Base-by-base conservation (phyloP, 1,140 invertebrate genomes). In the Mylabris phalerata region DNA sequence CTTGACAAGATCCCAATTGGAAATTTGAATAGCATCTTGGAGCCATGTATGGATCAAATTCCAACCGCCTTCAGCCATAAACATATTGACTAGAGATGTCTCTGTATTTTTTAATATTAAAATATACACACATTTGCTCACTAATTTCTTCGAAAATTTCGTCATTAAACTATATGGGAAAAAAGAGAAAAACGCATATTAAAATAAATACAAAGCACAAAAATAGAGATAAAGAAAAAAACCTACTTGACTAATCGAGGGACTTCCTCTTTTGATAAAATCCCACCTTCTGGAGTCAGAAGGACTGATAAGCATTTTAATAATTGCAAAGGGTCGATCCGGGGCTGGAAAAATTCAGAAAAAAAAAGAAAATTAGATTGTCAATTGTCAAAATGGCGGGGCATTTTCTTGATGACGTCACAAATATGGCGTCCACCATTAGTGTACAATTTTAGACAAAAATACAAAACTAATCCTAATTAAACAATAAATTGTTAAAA, bases 91-190 rank as follows among this genome's bases (percentile, higher is more conserved):
- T 55, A 95, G 79, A 62, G 91, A 86, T 1, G 84, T 81, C 67
- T 90, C 84, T n/a, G 93, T 95, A 44, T 85, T 87, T 76, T 91
- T 91, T 46, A 97, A 77, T 67, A 98, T 95, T 75, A 95, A 90
- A 60, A 95, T 86, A 72, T 97, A 98, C 65, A 95, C 90, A 78
- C 93, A 96, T 79, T 94, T 94, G 65, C 92, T 95, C 38, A 97
- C 93, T 50, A 97, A 77, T 75, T 97, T 97, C 72, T 91, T 94
- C 0, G 93, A 95, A 80, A 90, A 95, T 74, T 95, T 94, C 25
- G 89, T 89, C 93, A 97, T 97, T 68, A 97, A 82, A 71, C 91
- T 95, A 78, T 63, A 86, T 84, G 61, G 68, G 75, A 75, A 75
- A 71, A 70, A 59, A 40, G 13, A 49, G 40, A 55, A 50, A 57